Conservation (phyloP, 2,797 vertebrate genomes). For the Hippopotamyrus pictus region DNA sequence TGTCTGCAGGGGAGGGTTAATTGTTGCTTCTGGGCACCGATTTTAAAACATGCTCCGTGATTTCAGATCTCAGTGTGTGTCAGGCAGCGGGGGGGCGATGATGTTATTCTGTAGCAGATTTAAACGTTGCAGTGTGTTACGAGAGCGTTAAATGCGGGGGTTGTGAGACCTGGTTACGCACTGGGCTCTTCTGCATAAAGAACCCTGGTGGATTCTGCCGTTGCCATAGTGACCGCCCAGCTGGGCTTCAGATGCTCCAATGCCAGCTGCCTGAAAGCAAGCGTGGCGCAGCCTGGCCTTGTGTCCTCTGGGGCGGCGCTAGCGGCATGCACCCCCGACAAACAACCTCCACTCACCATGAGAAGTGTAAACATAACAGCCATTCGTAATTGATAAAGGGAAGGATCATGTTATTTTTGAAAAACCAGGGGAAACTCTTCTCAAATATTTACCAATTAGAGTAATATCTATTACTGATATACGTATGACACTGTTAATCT, state of each 20-base stretch:
- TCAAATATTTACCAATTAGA: not conserved
- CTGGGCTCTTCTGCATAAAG: not conserved
- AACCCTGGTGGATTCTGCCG: not conserved
- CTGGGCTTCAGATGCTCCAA: not conserved
- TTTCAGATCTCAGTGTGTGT: not conserved
- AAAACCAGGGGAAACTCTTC: not conserved
- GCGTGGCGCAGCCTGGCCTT: not conserved
- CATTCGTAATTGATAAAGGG: not conserved
- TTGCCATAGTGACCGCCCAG: constrained; percentile 1
- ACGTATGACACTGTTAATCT: not conserved
- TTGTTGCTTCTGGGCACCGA: not conserved
- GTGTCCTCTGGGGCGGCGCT: not conserved
- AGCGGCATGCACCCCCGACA: not conserved
- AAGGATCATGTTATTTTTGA: not conserved
- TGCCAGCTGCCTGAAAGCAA: not conserved
- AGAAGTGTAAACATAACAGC: not conserved
- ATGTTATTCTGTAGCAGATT: not conserved
- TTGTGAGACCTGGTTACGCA: not conserved
- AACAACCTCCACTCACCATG: not conserved
- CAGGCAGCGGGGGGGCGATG: not conserved
- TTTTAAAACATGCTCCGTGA: not conserved
- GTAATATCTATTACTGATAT: not conserved
- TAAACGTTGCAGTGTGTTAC: not conserved
- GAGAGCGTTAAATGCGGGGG: not conserved
- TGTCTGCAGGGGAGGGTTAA: not conserved